These are phyloP conservation scores for Rutpela maculata DNA, from an alignment of 2,888 invertebrate genomes.

Conservation along the genomic window DNA sequence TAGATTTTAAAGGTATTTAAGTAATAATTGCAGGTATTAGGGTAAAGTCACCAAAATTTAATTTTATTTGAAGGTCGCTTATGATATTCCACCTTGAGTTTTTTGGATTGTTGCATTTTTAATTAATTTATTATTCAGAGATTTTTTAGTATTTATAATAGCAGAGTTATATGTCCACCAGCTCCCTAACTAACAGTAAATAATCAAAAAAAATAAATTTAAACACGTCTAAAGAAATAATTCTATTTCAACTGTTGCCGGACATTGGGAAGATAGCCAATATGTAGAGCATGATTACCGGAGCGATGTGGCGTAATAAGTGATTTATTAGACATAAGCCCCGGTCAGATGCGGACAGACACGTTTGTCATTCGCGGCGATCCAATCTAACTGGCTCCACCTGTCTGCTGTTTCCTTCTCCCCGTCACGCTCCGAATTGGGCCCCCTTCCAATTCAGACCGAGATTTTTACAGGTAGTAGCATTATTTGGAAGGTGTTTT, in stretches of 20 bases:
- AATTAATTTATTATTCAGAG: too few species aligned
- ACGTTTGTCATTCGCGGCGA: constrained; percentile 53
- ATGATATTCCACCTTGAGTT: too few species aligned
- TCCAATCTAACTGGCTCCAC: constrained; percentile 49
- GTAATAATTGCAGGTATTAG: too few species aligned
- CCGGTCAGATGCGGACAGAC: constrained; percentile 51
- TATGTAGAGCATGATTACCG: constrained; percentile 58
- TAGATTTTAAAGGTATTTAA: too few species aligned
- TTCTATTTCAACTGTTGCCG: constrained; percentile 38
- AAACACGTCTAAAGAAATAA: not conserved
- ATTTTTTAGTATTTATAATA: too few species aligned
- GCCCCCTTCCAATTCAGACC: constrained; percentile 49
- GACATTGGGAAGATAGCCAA: constrained; percentile 56
- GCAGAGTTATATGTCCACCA: too few species aligned
- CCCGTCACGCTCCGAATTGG: constrained; percentile 25
- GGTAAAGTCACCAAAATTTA: too few species aligned
- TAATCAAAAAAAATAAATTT: too few species aligned
- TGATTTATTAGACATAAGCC: constrained; percentile 56
- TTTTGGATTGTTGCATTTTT: too few species aligned
- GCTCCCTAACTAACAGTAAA: too few species aligned
- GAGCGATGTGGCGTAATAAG: constrained; percentile 49
- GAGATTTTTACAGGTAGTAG: constrained; percentile 51
- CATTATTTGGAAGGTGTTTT: constrained; percentile 45
- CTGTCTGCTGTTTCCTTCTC: constrained; percentile 51
- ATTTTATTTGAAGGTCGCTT: too few species aligned